A percentile compares a stretch with the other conserved stretches of the same genome.
phyloP scores from a whole-genome alignment of 2,888 invertebrate genomes.

The Cyclophora punctaria region DNA sequence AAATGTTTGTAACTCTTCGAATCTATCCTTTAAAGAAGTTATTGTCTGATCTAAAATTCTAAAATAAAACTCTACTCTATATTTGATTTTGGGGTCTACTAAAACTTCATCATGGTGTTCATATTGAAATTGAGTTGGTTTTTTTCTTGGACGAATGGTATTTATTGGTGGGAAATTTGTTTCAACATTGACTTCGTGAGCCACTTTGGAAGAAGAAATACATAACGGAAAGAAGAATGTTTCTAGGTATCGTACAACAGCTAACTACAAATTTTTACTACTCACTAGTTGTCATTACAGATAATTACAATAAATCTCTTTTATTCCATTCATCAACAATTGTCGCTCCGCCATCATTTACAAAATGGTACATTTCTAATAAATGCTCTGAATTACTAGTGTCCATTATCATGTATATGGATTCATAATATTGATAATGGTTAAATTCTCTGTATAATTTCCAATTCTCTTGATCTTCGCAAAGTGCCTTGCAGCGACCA shows the following conservation, averaged over 20 bases:
- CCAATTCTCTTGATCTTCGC: slow-evolving; percentile 3
- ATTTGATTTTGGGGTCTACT: slow-evolving; percentile 5
- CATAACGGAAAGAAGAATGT: too few species aligned
- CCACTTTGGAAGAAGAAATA: not conserved
- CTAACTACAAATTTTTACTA: too few species aligned
- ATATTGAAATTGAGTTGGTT: slow-evolving; percentile 3
- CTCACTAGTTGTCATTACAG: too few species aligned
- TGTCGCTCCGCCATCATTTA: slow-evolving; percentile 2
- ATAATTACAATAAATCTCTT: not conserved
- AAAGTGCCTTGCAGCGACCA: slow-evolving; percentile 2
- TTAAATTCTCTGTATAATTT: slow-evolving; percentile 2
- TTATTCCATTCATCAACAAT: not conserved
- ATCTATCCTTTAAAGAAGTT: slow-evolving; percentile 6
- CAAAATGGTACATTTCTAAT: slow-evolving; percentile 1
- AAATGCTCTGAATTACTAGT: slow-evolving; percentile 1
- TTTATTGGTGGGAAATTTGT: not conserved
- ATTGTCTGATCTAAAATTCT: slow-evolving; percentile 1
- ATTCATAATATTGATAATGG: slow-evolving; percentile 1
- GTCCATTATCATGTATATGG: slow-evolving; percentile 1
- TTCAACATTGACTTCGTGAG: not conserved
- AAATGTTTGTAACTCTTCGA: slow-evolving; percentile 1
- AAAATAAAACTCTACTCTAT: slow-evolving; percentile 1
- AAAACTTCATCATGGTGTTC: slow-evolving; percentile 1
- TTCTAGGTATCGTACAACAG: too few species aligned
- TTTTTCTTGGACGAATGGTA: not conserved